Evolutionary conservation across 92 coral and sea anemone genomes (phyloP).

Genomic region (Paragorgia papillata): DNA sequence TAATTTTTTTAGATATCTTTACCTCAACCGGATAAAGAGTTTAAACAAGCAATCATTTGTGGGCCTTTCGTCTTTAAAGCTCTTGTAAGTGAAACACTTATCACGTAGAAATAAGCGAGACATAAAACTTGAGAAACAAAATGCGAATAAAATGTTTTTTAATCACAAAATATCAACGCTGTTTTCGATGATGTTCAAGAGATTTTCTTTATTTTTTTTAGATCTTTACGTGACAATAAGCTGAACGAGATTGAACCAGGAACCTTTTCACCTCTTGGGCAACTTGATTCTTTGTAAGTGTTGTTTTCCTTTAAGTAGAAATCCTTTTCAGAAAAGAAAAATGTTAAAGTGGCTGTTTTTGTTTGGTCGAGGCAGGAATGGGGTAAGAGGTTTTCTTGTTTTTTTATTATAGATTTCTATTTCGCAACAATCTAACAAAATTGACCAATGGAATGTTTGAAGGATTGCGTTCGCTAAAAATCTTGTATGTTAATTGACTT

Average conservation of each 20-base stretch:
- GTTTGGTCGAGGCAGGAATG: too few relatives aligned
- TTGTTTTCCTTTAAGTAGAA: not conserved
- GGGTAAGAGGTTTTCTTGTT: too few relatives aligned
- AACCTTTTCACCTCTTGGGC: constrained; percentile 25
- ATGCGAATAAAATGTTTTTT: too few relatives aligned
- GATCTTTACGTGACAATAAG: constrained; percentile 34
- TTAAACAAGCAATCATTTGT: constrained; percentile 27
- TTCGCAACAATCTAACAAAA: constrained; percentile 30
- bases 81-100: constrained; percentile 28
- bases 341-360: too few relatives aligned
- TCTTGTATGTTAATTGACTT: constrained; percentile 10
- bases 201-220: not conserved
- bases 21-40: constrained; percentile 23
- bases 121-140: too few relatives aligned
- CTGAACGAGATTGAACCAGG: constrained; percentile 17
- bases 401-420: constrained; percentile 8
- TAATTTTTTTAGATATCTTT: constrained; percentile 24
- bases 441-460: constrained; percentile 32
- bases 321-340: too few relatives aligned
- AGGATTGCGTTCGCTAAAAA: constrained; percentile 25
- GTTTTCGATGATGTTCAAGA: too few relatives aligned
- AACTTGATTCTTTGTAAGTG: constrained; percentile 31
- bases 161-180: too few relatives aligned
- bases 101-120: too few relatives aligned
- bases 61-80: constrained; percentile 23